phyloP scores from a whole-genome alignment of 1,140 invertebrate species.

The Temnothorax nylanderi region DNA sequence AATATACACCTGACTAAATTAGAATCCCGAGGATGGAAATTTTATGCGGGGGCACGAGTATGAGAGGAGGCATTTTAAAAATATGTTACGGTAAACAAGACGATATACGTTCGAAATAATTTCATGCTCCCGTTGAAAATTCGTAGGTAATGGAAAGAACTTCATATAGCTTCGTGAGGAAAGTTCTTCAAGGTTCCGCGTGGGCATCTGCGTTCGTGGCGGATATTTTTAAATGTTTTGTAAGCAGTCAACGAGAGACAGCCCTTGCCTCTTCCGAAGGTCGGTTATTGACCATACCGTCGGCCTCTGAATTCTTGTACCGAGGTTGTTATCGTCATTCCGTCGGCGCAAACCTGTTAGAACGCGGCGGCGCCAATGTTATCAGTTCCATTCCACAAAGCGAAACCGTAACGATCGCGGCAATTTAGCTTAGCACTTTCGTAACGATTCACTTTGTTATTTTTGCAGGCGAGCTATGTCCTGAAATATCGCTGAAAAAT shows the following conservation, averaged over 20 bases:
- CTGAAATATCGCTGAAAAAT: constrained; percentile 4
- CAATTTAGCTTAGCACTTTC: constrained; percentile 1
- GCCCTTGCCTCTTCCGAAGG: constrained; percentile 61
- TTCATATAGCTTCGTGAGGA: neutral
- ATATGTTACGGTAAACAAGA: constrained; percentile 15
- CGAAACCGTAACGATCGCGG: constrained; percentile 36
- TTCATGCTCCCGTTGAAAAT: neutral
- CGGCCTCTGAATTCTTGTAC: constrained; percentile 61
- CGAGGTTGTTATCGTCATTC: constrained; percentile 41
- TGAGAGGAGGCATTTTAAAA: neutral
- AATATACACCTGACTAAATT: neutral
- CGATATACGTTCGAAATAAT: constrained; percentile 6
- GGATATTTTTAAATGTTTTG: constrained; percentile 75
- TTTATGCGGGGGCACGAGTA: neutral
- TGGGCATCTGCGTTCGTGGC: constrained; percentile 47
- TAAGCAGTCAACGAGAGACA: constrained; percentile 45
- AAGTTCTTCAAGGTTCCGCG: constrained; percentile 68
- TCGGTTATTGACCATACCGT: constrained; percentile 72
- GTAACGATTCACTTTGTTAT: constrained; percentile 37
- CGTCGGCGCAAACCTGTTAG: neutral
- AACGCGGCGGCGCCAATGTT: neutral
- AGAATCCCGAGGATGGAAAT: constrained; percentile 15
- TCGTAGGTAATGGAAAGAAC: neutral
- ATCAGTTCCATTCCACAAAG: constrained; percentile 19
- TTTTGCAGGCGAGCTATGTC: neutral